Conservation (phyloP, 2,797 vertebrate species). For the Helicolenus hilgendorfi region DNA sequence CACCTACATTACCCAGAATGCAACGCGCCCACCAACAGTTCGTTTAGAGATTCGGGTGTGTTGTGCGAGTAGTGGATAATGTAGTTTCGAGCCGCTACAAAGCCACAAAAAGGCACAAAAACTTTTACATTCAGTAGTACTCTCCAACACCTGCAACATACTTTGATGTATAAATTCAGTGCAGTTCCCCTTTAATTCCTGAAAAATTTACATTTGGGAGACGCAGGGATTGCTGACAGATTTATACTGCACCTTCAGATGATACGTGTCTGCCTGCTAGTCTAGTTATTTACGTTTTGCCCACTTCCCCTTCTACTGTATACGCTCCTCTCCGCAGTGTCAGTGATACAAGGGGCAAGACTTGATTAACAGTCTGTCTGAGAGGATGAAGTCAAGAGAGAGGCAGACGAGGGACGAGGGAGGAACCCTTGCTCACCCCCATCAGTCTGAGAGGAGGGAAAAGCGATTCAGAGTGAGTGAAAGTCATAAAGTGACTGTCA, state of each 20-base stretch:
- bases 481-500: slow-evolving; percentile 48
- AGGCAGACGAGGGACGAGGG: not conserved
- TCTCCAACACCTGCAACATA: not conserved
- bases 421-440: not conserved
- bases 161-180: not conserved
- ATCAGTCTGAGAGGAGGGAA: not conserved
- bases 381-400: slow-evolving; percentile 40
- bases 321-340: slow-evolving; percentile 7
- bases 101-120: fast-evolving
- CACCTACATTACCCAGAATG: not conserved
- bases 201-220: not conserved
- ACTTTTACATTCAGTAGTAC: not conserved
- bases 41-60: not conserved
- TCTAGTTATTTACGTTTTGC: not conserved
- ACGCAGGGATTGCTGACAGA: not conserved
- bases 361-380: slow-evolving; percentile 36
- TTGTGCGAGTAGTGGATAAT: not conserved
- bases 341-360: slow-evolving; percentile 11
- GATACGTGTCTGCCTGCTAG: not conserved
- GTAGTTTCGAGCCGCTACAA: not conserved
- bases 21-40: not conserved
- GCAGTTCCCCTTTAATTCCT: not conserved
- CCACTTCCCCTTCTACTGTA: not conserved
- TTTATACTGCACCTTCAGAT: not conserved
- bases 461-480: not conserved